phyloP scores from a whole-genome alignment of 2,113 vertebrate genomes.

The Zapus hudsonius region DNA sequence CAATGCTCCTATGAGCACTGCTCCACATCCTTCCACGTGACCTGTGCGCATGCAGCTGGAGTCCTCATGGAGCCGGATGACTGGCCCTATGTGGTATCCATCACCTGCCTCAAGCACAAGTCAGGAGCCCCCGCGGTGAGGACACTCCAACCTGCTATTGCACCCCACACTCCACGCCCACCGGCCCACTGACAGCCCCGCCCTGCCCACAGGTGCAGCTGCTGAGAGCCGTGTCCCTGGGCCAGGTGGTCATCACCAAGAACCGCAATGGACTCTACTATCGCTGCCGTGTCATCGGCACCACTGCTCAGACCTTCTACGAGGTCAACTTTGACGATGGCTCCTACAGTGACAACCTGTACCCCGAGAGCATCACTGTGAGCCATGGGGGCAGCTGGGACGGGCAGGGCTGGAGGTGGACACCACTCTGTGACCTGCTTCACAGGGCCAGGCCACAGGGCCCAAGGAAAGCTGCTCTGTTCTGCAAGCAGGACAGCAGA shows the following conservation, averaged over 20 bases:
- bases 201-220: constrained; percentile 46
- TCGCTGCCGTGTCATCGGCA: constrained; percentile 93
- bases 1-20: constrained; percentile 95
- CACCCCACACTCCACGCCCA: accelerated
- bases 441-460: too few species aligned
- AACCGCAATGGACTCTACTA: constrained; percentile 94
- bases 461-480: too few species aligned
- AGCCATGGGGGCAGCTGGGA: constrained; percentile 71
- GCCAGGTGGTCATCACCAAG: constrained; percentile 94
- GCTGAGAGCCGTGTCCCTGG: constrained; percentile 86
- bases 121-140: constrained; percentile 83
- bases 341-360: constrained; percentile 97
- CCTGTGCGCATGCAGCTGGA: constrained; percentile 94
- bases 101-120: constrained; percentile 96
- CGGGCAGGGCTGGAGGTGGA: too few species aligned
- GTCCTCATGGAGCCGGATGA: constrained; percentile 95
- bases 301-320: constrained; percentile 92
- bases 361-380: constrained; percentile 95
- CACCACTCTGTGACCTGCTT: too few species aligned
- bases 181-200: not conserved
- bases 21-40: constrained; percentile 98
- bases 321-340: constrained; percentile 98
- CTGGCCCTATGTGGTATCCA: constrained; percentile 96
- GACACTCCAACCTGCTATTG: accelerated
- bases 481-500: too few species aligned